Conservation (phyloP, 2,113 vertebrate species). For the Ageneiosus marmoratus region DNA sequence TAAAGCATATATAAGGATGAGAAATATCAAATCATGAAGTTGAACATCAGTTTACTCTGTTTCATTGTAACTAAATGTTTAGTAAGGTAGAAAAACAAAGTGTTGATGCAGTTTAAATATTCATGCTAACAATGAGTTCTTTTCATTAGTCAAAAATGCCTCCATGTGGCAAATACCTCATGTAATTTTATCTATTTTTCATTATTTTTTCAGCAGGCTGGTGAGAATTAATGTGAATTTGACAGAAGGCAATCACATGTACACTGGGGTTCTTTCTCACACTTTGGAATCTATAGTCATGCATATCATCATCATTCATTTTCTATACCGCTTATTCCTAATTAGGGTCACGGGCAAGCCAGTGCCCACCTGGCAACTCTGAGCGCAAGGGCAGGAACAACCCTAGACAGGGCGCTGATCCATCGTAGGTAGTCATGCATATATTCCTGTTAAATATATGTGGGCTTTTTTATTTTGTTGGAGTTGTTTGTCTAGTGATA, state of each 20-base stretch:
- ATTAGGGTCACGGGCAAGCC: too few relatives aligned
- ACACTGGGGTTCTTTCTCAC: background rate
- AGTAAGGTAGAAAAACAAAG: background rate
- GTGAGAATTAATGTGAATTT: background rate
- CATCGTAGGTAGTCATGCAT: too few relatives aligned
- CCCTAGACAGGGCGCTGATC: too few relatives aligned
- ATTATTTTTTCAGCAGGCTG: background rate
- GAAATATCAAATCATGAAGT: background rate
- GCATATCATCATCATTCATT: too few relatives aligned
- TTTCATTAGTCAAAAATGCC: background rate
- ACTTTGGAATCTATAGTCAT: too few relatives aligned
- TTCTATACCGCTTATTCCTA: too few relatives aligned
- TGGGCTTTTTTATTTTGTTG: background rate
- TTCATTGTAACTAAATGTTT: background rate
- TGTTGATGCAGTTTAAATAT: background rate
- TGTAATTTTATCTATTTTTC: background rate
- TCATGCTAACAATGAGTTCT: background rate
- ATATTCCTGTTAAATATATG: background rate
- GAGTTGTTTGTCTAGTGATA: conserved; percentile 27
- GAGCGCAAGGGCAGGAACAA: too few relatives aligned
- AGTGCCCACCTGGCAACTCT: too few relatives aligned
- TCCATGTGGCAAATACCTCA: background rate
- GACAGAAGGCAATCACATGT: background rate
- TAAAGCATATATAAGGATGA: background rate
- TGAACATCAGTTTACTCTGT: background rate